Evolutionary conservation across 2,888 invertebrate species (phyloP).

Genomic region (Tromatobia lineatoria): DNA sequence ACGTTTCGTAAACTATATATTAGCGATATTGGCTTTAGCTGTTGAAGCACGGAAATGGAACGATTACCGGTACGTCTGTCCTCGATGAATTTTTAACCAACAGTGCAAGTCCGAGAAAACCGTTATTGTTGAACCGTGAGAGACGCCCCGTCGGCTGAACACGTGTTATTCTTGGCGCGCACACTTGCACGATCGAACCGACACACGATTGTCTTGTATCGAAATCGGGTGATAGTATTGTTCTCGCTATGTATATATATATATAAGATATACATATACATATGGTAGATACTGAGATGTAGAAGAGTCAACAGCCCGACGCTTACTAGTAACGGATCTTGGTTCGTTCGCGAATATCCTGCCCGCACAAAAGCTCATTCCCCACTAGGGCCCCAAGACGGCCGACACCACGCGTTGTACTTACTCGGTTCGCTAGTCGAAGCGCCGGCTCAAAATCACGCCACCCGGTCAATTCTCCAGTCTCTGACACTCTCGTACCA

Average conservation of each 20-base stretch:
- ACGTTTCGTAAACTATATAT: neutral
- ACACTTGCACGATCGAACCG: neutral
- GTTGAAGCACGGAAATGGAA: neutral
- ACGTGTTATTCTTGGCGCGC: neutral
- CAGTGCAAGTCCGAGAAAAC: conserved; percentile 19
- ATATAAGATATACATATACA: neutral
- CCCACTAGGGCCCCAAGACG: conserved; percentile 42
- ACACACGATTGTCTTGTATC: neutral
- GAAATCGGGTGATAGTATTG: neutral
- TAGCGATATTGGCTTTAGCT: neutral
- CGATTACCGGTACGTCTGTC: conserved; percentile 16
- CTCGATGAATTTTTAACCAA: conserved; percentile 55
- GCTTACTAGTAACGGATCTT: conserved; percentile 5
- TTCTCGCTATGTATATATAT: neutral
- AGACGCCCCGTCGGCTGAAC: neutral
- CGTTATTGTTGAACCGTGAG: conserved; percentile 18
- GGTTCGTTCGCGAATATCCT: neutral
- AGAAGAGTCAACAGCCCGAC: neutral
- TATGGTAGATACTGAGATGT: neutral
- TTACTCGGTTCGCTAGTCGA: conserved; percentile 21
- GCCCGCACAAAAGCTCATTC: conserved; percentile 2
- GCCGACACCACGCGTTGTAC: conserved; percentile 51
- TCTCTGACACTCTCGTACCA: conserved; percentile 47
- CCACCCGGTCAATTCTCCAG: conserved; percentile 64
- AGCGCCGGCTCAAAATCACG: conserved; percentile 68